These are phyloP conservation scores for Cheiracanthium punctorium DNA, from an alignment of 2,888 invertebrate genomes.

Conservation along the genomic window DNA sequence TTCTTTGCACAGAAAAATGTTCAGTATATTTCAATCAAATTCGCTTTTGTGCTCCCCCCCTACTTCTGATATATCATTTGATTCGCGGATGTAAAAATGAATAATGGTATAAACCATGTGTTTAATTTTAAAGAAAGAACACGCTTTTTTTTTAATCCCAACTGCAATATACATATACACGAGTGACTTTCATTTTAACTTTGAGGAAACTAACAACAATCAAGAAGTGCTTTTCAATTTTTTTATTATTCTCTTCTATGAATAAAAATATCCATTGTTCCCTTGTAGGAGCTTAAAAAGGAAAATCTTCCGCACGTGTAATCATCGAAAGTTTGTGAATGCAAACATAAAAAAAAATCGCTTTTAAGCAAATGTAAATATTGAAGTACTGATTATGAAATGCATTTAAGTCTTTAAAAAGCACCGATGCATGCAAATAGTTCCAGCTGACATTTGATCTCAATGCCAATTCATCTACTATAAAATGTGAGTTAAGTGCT, in stretches of 20 bases:
- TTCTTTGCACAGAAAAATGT: too few relatives aligned
- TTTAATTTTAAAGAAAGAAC: too few relatives aligned
- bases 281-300: not conserved
- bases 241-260: not conserved
- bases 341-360: not conserved
- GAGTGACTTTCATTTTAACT: not conserved
- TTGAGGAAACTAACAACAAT: not conserved
- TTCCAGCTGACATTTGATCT: constrained; percentile 32
- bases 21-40: too few relatives aligned
- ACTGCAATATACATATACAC: not conserved
- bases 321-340: constrained; percentile 8
- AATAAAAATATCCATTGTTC: not conserved
- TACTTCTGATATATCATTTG: too few relatives aligned
- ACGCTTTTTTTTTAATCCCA: too few relatives aligned
- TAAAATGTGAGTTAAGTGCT: constrained; percentile 45
- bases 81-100: too few relatives aligned
- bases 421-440: not conserved
- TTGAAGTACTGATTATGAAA: constrained; percentile 37
- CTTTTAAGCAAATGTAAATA: constrained; percentile 32
- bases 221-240: not conserved
- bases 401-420: constrained; percentile 26
- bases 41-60: too few relatives aligned
- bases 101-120: too few relatives aligned
- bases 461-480: constrained; percentile 38
- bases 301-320: constrained; percentile 48